Percentiles rank a stretch among this genome's conserved stretches.
Conservation (phyloP, 2,797 vertebrate species). For the Sebastes alutus region DNA sequence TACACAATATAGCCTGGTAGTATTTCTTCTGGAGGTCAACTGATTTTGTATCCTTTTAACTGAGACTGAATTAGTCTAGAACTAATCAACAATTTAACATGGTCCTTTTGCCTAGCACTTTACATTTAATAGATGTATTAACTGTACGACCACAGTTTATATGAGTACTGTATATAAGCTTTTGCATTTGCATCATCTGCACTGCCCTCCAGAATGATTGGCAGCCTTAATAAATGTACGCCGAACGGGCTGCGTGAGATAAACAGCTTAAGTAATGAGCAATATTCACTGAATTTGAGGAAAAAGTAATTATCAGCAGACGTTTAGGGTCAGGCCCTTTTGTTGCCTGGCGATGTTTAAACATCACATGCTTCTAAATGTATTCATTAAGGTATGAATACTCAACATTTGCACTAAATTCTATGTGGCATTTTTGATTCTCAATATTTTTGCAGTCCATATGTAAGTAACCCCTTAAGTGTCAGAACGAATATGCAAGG, state of each 20-base stretch:
- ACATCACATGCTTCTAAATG: not conserved
- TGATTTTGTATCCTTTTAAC: conserved; percentile 56
- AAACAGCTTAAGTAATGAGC: conserved; percentile 53
- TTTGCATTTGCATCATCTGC: conserved; percentile 73
- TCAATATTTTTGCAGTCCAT: not conserved
- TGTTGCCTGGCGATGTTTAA: not conserved
- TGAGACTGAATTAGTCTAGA: conserved; percentile 63
- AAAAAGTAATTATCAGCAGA: not conserved
- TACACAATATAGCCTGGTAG: conserved; percentile 45
- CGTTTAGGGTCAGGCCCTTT: conserved; percentile 1
- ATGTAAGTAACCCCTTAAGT: not conserved
- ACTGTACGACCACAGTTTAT: conserved; percentile 63
- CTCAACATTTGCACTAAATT: not conserved
- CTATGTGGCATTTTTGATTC: not conserved
- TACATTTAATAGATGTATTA: conserved; percentile 75
- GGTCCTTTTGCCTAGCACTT: conserved; percentile 78
- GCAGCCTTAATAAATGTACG: conserved; percentile 45
- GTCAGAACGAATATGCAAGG: not conserved
- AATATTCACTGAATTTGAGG: conserved; percentile 21
- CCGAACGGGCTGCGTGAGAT: conserved; percentile 33
- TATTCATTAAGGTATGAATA: not conserved
- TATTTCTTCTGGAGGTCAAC: conserved; percentile 50
- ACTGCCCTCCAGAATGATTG: conserved; percentile 64
- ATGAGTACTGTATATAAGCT: conserved; percentile 68
- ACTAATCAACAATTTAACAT: conserved; percentile 50